Base-by-base conservation (phyloP, 2,113 vertebrate genomes). In the Psettodes erumei region DNA sequence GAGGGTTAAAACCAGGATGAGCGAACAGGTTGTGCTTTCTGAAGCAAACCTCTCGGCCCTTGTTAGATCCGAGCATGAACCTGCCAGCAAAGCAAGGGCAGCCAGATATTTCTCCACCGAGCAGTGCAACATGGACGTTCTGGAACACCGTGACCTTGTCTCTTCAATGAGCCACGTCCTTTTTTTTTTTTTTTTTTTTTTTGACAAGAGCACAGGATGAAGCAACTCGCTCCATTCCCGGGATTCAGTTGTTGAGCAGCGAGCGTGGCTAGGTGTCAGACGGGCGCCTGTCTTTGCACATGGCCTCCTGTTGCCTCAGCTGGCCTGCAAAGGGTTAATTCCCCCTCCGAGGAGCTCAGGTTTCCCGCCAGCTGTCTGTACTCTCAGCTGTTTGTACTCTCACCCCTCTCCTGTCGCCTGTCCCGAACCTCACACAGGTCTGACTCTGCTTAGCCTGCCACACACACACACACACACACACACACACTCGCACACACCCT, bases 291-390 rank as follows among this genome's bases (percentile, higher is more conserved):
- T 63, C 54, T 35, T 67, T 15, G 54, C 66, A 28, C 58, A 32
- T 66, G 60, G 56, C 50, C 72, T 64, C 62, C 61, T 82, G 84
- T 54, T 43, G 54, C 81, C 65, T 85, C 79, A 66, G 78, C 30
- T 83, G 78, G 85, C 63, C 11, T 2, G 12, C 21, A 54, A 75
- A 62, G 92, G 82, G 92, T 94, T 93, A 90, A 93, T 40, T 42
- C 68, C 56, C 61, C 83, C 53, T 70, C 53, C 6, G 62, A 71
- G 64, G 64, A 23, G 77, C 86, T 94, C 90, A 33, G 85, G 90
- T 94, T 94, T 91, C 91, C 82, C n/a, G 43, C 79, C 93, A 93
- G 94, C 92, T 94, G 92, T 93, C 91, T 38, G 83, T 50, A 43
- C 84, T 88, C 86, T 93, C 93, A 94, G 93, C 92, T 94, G 93